Evolutionary conservation across 2,888 invertebrate species (phyloP), one percentile per base, ranked within the genome.

Genomic region (Rotaria macrura): DNA sequence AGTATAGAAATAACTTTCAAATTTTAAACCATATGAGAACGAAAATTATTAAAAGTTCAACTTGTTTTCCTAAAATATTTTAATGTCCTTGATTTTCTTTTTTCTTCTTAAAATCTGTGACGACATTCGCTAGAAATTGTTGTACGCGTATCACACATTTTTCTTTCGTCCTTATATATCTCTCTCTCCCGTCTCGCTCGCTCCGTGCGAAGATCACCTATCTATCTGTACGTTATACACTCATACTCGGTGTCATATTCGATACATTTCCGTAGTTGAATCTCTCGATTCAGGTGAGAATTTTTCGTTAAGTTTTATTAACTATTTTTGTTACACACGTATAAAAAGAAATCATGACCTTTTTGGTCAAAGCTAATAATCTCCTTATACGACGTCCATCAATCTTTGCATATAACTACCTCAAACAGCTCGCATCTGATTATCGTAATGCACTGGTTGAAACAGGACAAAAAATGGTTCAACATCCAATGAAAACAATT

Each of bases 131-230:
- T 65, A 65, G 29, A 65, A 65, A 65, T 65, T 65, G 34, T 65
- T 65, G 65, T 65, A 65, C 65, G 65, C 65, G 65, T 65, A 65
- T 65, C 65, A 65, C 65, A 34, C 65, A 65, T 65, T 65, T 34
- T 65, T 65, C 57, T 34, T 29, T 65, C 65, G 65, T 34, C 65
- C 12, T 34, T 65, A 29, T 38, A 20, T 65, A 29, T 47, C 29
- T 34, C 49, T 49, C 49, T 49, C 49, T 49, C 43, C 10, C 43
- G n/a, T 43, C 43, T 43, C 43, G 43, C 43, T 43, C 43, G 5
- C 5, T 43, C 49, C 38, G 7, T 34, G 34, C 20, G 20, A 65
- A 38, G 65, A 65, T 65, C 65, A 65, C 34, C 65, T 65, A 65
- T 65, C 38, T 65, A 65, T 65, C 65, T 65, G 14, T 65, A 34